These are phyloP conservation scores for Calliphora vomitoria DNA, from an alignment of 2,888 invertebrate genomes.

Conservation along the genomic window DNA sequence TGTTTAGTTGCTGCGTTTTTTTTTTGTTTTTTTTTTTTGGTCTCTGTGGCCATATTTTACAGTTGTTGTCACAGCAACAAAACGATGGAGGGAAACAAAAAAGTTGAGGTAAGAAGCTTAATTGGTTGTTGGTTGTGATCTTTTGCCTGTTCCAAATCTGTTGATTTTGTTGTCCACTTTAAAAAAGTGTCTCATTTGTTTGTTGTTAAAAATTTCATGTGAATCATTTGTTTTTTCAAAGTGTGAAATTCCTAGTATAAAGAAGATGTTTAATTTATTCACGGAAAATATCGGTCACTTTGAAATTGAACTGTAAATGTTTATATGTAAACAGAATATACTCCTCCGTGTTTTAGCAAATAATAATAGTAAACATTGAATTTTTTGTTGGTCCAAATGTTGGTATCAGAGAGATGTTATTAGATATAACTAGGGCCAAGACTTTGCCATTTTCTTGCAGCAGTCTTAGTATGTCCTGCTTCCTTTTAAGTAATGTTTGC, in stretches of 20 bases:
- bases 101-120: slow-evolving; percentile 65
- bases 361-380: too few relatives aligned
- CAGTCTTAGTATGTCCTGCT: too few relatives aligned
- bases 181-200: slow-evolving; percentile 65
- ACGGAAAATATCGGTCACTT: slow-evolving; percentile 77
- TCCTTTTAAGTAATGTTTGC: too few relatives aligned
- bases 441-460: too few relatives aligned
- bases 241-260: slow-evolving; percentile 61
- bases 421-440: too few relatives aligned
- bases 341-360: too few relatives aligned
- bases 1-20: slow-evolving; percentile 58
- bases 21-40: neutral
- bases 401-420: too few relatives aligned
- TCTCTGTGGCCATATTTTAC: neutral
- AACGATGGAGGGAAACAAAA: neutral
- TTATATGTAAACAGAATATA: too few relatives aligned
- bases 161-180: slow-evolving; percentile 23
- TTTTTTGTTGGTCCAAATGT: too few relatives aligned
- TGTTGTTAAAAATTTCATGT: slow-evolving; percentile 49
- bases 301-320: slow-evolving; percentile 25
- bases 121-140: slow-evolving; percentile 71
- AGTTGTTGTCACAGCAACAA: slow-evolving; percentile 11
- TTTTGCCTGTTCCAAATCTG: slow-evolving; percentile 54
- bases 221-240: slow-evolving; percentile 68
- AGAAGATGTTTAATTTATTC: slow-evolving; percentile 74